These are phyloP conservation scores for Plectrocnemia conspersa DNA, from an alignment of 1,140 invertebrate genomes.

Conservation along the genomic window DNA sequence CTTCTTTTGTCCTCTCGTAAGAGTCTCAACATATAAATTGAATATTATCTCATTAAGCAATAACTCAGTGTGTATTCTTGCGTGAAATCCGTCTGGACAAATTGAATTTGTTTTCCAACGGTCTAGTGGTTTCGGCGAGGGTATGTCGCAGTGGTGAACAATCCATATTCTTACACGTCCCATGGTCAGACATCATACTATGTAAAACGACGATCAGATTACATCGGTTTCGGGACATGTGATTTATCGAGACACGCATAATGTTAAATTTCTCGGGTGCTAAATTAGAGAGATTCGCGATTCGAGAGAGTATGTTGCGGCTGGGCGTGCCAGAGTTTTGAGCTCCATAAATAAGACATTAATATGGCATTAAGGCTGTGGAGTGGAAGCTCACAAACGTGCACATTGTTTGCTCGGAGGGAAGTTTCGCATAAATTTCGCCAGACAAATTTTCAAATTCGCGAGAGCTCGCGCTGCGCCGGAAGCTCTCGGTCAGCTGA, in stretches of 20 bases:
- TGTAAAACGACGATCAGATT: background rate
- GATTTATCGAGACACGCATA: background rate
- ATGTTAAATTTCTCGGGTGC: background rate
- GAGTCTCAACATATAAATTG: constrained; percentile 9
- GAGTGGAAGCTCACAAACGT: constrained; percentile 4
- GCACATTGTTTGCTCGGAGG: constrained; percentile 11
- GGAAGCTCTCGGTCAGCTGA: constrained; percentile 6
- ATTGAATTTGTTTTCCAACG: constrained; percentile 19
- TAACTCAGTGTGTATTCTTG: background rate
- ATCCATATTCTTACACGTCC: no score
- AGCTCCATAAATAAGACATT: constrained; percentile 22
- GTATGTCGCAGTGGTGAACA: no score
- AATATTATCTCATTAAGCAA: constrained; percentile 21
- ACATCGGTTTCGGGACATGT: constrained; percentile 1
- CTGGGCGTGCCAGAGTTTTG: background rate
- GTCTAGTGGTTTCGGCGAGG: constrained; percentile 10
- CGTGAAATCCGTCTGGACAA: constrained; percentile 20
- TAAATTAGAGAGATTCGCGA: background rate
- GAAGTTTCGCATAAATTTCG: constrained; percentile 27
- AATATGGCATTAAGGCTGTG: constrained; percentile 20
- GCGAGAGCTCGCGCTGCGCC: background rate
- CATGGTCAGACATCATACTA: no score
- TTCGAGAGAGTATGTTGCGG: background rate
- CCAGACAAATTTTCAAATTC: constrained; percentile 17
- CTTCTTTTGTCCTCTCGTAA: no score